Percentiles rank a stretch among this genome's conserved stretches.
phyloP scores from a whole-genome alignment of 2,888 invertebrate genomes.

The Melinaea marsaeus region DNA sequence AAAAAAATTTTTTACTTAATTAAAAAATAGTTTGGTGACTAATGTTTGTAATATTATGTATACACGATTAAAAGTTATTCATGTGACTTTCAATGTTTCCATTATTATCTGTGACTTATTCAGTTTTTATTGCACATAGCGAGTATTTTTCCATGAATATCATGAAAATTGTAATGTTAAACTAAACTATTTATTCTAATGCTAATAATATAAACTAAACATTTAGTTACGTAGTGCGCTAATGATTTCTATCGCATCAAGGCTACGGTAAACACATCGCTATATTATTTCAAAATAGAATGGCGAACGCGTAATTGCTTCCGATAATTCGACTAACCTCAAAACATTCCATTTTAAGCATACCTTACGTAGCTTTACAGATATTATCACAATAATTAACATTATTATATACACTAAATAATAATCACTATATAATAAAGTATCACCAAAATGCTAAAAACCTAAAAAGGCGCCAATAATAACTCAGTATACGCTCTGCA shows the following conservation, averaged over 20 bases:
- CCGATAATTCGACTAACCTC: conserved; percentile 44
- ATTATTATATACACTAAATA: conserved; percentile 23
- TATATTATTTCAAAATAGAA: conserved; percentile 30
- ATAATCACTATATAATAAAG: conserved; percentile 26
- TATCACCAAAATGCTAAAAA: conserved; percentile 29
- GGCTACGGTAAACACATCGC: conserved; percentile 22
- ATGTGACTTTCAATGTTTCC: background rate
- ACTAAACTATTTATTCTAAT: background rate
- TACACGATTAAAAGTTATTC: background rate
- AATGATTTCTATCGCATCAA: conserved; percentile 22
- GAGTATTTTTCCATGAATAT: background rate
- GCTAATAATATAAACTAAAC: conserved; percentile 8
- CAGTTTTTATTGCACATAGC: background rate
- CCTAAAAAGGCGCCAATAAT: conserved; percentile 38
- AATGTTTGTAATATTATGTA: too few species aligned
- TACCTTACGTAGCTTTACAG: conserved; percentile 43
- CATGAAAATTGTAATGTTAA: background rate
- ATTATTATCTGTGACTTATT: background rate
- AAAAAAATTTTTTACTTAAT: too few species aligned
- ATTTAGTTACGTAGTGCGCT: conserved; percentile 6
- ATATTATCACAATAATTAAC: conserved; percentile 23
- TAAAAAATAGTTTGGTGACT: too few species aligned
- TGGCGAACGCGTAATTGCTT: conserved; percentile 32
- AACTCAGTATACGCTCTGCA: conserved; percentile 42
- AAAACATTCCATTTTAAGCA: conserved; percentile 38